Evolutionary conservation across 2,797 vertebrate genomes (phyloP), one percentile per base, ranked within the genome.

Genomic region (Neopelma chrysocephalum): DNA sequence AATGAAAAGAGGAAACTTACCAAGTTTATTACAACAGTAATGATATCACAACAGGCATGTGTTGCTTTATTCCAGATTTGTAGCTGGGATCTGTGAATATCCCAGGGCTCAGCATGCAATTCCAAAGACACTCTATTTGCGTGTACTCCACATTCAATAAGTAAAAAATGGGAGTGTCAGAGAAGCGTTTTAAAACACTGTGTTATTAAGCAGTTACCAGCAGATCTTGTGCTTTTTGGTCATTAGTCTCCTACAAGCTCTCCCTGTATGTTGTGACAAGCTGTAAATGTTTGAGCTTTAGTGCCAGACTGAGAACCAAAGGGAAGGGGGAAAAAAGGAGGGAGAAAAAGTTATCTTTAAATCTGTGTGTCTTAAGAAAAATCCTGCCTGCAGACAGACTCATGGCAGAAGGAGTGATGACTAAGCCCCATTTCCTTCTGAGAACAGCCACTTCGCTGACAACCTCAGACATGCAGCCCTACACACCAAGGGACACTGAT

Each of bases 131-230:
- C 47, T 91, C 60, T 69, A 68, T 84, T 89, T 93, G 83, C 95
- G 77, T 90, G 70, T 72, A 45, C 48, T 92, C 51, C 11, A 36
- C 60, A 58, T 58, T 62, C 60, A 75, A 87, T 77, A 95, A 96
- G 89, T 94, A 90, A 95, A 95, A 93, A 90, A 87, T 80, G 23
- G 45, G 80, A 65, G 65, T 36, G 66, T 87, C 93, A 95, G 64
- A 72, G 62, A 85, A 9, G 15, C 72, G 71, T 85, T 95, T 89
- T 70, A 54, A 80, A 94, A 48, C 78, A 89, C 40, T 79, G 36
- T 65, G 86, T 85, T 96, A 91, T 92, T 89, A 90, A 94, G 82
- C 60, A 90, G 69, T 75, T 95, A 83, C 70, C 38, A 2, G 72
- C 61, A 79, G 78, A 92, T 93, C 81, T 93, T 84, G 66, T 80